Conservation (phyloP, 2,888 invertebrate genomes). For the Coleophora deauratella region DNA sequence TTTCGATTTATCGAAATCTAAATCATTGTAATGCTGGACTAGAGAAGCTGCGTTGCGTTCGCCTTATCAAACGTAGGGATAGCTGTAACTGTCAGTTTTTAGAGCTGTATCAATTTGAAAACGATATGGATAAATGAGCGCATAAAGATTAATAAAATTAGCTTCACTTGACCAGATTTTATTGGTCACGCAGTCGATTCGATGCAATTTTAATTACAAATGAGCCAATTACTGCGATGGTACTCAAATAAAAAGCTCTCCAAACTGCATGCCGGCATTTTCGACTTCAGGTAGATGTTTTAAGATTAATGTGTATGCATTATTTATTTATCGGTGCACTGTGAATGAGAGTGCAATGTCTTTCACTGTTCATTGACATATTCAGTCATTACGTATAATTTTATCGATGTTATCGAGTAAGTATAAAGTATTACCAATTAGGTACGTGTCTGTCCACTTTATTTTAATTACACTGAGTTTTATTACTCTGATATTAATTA, state of each 20-base stretch:
- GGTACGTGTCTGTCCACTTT: no score
- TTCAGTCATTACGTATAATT: neutral
- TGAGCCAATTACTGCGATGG: conserved; percentile 2
- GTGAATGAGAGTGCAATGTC: no score
- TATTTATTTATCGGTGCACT: no score
- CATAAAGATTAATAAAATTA: conserved; percentile 10
- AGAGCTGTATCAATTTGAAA: conserved; percentile 11
- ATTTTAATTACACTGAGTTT: no score
- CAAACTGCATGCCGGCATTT: no score
- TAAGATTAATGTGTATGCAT: neutral
- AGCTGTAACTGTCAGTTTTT: conserved; percentile 16
- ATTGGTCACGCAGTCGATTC: conserved; percentile 15
- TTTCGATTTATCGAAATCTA: conserved; percentile 47
- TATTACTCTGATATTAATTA: no score
- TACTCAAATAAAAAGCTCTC: neutral
- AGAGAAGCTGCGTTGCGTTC: no score
- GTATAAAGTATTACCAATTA: no score
- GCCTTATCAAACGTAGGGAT: no score
- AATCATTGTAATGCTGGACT: conserved; percentile 25
- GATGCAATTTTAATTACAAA: conserved; percentile 8
- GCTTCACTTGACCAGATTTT: conserved; percentile 13
- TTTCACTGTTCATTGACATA: neutral
- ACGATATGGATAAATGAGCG: conserved; percentile 9
- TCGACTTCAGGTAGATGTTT: neutral
- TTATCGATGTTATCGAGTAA: no score